These are phyloP conservation scores for Girardinichthys multiradiatus DNA, from an alignment of 2,113 vertebrate genomes.

Conservation along the genomic window DNA sequence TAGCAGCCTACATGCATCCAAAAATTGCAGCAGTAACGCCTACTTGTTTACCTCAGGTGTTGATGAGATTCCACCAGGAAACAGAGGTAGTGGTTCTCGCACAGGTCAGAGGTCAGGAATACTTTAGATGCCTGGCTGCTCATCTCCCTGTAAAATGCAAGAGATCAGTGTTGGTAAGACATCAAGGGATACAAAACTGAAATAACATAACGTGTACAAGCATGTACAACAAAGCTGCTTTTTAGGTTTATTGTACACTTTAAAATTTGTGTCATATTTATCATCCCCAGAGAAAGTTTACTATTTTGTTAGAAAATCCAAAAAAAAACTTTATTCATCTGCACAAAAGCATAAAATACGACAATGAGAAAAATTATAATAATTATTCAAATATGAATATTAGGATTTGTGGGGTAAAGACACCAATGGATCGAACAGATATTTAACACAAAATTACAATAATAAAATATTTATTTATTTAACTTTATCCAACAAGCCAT, in stretches of 20 bases:
- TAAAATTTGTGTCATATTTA: neutral
- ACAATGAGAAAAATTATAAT: too few species aligned
- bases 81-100: constrained; percentile 93
- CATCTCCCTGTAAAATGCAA: constrained; percentile 84
- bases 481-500: too few species aligned
- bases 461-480: neutral
- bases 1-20: neutral
- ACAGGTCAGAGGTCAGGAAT: constrained; percentile 93
- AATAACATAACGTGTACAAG: too few species aligned
- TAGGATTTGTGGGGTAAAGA: neutral
- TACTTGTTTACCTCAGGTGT: constrained; percentile 86
- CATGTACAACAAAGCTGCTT: neutral
- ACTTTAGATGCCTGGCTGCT: constrained; percentile 95
- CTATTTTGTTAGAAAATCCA: neutral
- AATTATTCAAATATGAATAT: too few species aligned
- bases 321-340: neutral
- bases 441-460: neutral
- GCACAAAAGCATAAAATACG: too few species aligned
- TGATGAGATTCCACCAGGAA: constrained; percentile 95
- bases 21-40: neutral
- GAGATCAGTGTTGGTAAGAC: neutral
- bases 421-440: neutral
- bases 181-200: too few species aligned
- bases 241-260: neutral
- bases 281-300: neutral